Evolutionary conservation across 1,140 invertebrate species (phyloP), one percentile per base, ranked within the genome.

Genomic region (Stratiolaelaps scimitus): DNA sequence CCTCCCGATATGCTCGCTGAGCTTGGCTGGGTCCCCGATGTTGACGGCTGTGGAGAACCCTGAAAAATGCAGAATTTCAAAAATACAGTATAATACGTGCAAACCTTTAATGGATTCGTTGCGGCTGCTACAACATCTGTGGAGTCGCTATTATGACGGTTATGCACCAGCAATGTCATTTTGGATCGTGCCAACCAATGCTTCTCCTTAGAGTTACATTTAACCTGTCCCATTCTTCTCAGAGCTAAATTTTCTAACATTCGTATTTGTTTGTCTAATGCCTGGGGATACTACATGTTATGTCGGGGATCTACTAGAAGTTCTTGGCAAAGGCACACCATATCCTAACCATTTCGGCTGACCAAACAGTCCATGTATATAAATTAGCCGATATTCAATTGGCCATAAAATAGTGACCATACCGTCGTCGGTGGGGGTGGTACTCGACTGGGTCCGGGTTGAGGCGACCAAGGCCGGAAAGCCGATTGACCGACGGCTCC

Each of bases 1-100:
- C 23, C 34, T 60, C 53, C 53, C 15, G 53, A 34, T 34, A 26
- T 19, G 15, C 34, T 26, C 15, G 53, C 26, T 4, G 53, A 26
- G 2, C 15, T 17, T 17, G 10, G 13, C 23, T 60, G 53, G 34
- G 53, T 34, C 6, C 53, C 53, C 17, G 53, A 60, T 17, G 53
- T 60, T 60, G 53, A 60, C 53, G 53, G 53, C 10, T 60, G 53
- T 17, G 53, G 53, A 23, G 53, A 60, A 34, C 34, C 34, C 53
- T 60, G 23, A 29, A 15, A 23, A 60, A 23, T 4, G 15, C 19
- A 48, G 26, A 10, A 17, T 19, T 17, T 26, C 15, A 60, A 1
- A 17, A 26, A 26, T 19, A 45, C 44, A n/a, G n/a, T 45, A n/a
- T 13, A 13, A 13, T n/a, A 13, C 44, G 44, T 45, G 44, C 44